Base-by-base conservation (phyloP, 2,888 invertebrate genomes). In the Tipula lateralis region DNA sequence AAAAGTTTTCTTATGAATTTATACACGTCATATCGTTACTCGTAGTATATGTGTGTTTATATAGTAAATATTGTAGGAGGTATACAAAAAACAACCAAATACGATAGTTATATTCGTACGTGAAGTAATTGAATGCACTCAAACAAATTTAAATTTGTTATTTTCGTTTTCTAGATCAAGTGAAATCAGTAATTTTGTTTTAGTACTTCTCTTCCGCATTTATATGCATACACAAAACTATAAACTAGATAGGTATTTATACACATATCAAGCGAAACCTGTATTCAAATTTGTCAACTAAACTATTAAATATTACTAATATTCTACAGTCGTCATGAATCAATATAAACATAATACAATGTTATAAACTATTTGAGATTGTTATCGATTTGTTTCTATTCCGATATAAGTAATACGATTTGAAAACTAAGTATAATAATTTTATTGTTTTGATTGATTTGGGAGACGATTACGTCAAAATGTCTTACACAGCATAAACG, bases 81-180 rank as follows among this genome's bases (percentile, higher is more conserved):
- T 9, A 66, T 0, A 50, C 16, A 50, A 50, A 44, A n/a, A 44
- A 50, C 7, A 16, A 50, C 16, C 24, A 66, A 19, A 66, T 66
- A 24, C 66, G 9, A 12, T 50, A 16, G n/a, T n/a, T 13, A 39
- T 13, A 39, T 39, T 39, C 32, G n/a, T n/a, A 32, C 32, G 32
- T 24, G 2, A 24, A 66, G 66, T 66, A 66, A 66, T 66, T 66
- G 66, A 24, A 66, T 66, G 66, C 66, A 66, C 66, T 66, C 24
- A 66, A 66, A 24, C 12, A 66, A 66, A 66, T 24, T 24, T 19
- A 66, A 66, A 66, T 9, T 66, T 9, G 12, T 66, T 66, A 24
- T 66, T 66, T 66, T 66, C 66, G 66, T 66, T 66, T 66, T 66
- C 66, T 66, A 66, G 66, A 66, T 66, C 66, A 66, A 66, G 66